Evolutionary conservation across 35 echinoderm and acorn worm species (phyloP), one percentile per base, ranked within the genome.

Genomic region (Lytechinus pictus): DNA sequence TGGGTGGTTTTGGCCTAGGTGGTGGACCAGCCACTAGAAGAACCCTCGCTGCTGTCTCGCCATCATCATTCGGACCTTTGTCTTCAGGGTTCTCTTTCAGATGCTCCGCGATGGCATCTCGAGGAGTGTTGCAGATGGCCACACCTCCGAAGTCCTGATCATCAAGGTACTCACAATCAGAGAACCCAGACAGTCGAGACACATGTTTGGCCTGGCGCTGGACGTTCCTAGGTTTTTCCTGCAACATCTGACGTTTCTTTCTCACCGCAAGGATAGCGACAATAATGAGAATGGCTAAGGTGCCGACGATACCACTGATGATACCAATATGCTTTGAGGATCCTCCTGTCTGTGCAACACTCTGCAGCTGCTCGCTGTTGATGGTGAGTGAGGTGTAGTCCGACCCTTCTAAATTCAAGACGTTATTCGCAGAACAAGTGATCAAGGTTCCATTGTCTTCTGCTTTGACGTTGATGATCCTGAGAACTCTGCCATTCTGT

Each of bases 61-160:
- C 92, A 27, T 57, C 52, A 4, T 93, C 14, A 27, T 93, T 93
- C 9, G 92, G 92, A 24, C 29, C 55, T 79, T 79, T 79, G 56
- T 58, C 56, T 8, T 54, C 92, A 10, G 92, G 92, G 54, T 93
- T 55, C n/a, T 93, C 92, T 54, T 93, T 93, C 54, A 93, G 52
- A 57, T 93, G 92, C 8, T 93, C 92, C 54, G 92, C 92, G 13
- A 93, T 93, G 11, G 92, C 92, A 54, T 93, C 92, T 10, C 92
- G 92, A 10, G 92, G 92, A 1, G 92, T 93, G n/a, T 93, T 93
- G 10, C 92, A 93, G 52, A 93, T 93, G 54, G 92, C 92, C n/a
- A 93, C 92, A 27, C 54, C 54, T 13, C 92, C 13, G 9, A 55
- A 57, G 11, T 57, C 53, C n/a, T 93, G 52, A 27, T 57, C 92